Evolutionary conservation across 2,888 invertebrate species (phyloP).

Genomic region (Helobdella robusta): DNA sequence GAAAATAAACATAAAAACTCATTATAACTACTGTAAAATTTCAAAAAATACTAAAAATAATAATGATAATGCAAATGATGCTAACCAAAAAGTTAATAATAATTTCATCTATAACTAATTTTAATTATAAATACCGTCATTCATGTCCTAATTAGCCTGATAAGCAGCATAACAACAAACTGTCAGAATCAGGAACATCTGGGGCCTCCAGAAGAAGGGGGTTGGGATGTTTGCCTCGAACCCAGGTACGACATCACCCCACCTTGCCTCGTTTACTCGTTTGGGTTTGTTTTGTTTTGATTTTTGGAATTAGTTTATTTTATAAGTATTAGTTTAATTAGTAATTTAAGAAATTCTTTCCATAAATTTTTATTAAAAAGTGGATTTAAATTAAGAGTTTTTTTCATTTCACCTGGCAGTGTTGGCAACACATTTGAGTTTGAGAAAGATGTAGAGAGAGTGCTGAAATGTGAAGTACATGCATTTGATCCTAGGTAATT

Average conservation of each 20-base stretch:
- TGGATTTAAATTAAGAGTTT: not conserved
- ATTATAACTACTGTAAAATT: too few relatives aligned
- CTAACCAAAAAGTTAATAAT: too few relatives aligned
- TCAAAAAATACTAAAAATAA: too few relatives aligned
- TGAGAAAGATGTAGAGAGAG: constrained; percentile 37
- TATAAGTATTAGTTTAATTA: not conserved
- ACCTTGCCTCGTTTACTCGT: constrained; percentile 44
- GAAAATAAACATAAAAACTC: too few relatives aligned
- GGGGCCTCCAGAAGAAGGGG: constrained; percentile 44
- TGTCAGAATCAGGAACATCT: constrained; percentile 35
- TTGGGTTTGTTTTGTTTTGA: constrained; percentile 37
- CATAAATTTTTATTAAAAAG: not conserved
- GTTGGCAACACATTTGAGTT: constrained; percentile 45
- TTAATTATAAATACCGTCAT: not conserved
- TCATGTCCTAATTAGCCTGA: constrained; percentile 23
- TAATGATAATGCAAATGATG: too few relatives aligned
- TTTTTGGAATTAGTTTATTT: not conserved
- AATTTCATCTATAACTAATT: too few relatives aligned
- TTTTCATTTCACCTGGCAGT: constrained; percentile 33
- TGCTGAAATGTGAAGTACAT: constrained; percentile 42
- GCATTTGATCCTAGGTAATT: constrained; percentile 47
- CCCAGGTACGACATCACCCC: constrained; percentile 38
- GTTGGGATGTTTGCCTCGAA: constrained; percentile 46
- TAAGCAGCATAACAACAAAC: constrained; percentile 26
- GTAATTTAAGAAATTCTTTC: not conserved